These are phyloP conservation scores for Leptobrachium leishanense DNA, from an alignment of 2,113 vertebrate species.

Conservation along the genomic window DNA sequence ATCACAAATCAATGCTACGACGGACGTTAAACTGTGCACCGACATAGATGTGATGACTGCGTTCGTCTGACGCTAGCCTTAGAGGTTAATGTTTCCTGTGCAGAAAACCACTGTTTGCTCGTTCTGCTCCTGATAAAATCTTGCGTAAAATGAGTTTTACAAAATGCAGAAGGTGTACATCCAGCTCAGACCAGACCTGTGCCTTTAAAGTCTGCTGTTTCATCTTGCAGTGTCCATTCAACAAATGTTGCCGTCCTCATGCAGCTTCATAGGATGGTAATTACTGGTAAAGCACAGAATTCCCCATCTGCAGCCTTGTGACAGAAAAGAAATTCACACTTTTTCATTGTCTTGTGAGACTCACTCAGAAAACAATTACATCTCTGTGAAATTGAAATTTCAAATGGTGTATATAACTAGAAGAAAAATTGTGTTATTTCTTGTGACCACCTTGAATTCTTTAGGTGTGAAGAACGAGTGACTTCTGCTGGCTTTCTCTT, in stretches of 20 bases:
- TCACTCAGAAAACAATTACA: background rate
- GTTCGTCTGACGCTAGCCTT: too few relatives aligned
- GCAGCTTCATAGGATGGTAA: slow-evolving; percentile 25
- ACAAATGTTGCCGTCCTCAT: slow-evolving; percentile 28
- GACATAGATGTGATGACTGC: too few relatives aligned
- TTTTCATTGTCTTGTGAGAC: slow-evolving; percentile 11
- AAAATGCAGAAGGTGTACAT: slow-evolving; percentile 9
- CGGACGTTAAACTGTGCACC: too few relatives aligned
- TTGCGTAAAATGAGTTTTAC: background rate
- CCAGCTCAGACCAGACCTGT: background rate
- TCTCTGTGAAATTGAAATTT: slow-evolving; percentile 16
- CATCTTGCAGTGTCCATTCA: background rate
- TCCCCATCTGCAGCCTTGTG: slow-evolving; percentile 20
- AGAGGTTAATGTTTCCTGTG: too few relatives aligned
- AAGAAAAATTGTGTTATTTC: background rate
- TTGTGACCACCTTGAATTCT: too few relatives aligned
- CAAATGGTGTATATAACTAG: background rate
- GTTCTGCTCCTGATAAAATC: background rate
- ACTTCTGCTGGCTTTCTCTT: background rate
- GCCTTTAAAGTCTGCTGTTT: background rate
- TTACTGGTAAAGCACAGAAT: slow-evolving; percentile 32
- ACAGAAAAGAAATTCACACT: slow-evolving; percentile 28
- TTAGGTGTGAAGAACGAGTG: too few relatives aligned
- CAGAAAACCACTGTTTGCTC: too few relatives aligned
- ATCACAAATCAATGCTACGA: too few relatives aligned